phyloP scores from a whole-genome alignment of 2,888 invertebrate genomes.

The Andrena trimmerana region DNA sequence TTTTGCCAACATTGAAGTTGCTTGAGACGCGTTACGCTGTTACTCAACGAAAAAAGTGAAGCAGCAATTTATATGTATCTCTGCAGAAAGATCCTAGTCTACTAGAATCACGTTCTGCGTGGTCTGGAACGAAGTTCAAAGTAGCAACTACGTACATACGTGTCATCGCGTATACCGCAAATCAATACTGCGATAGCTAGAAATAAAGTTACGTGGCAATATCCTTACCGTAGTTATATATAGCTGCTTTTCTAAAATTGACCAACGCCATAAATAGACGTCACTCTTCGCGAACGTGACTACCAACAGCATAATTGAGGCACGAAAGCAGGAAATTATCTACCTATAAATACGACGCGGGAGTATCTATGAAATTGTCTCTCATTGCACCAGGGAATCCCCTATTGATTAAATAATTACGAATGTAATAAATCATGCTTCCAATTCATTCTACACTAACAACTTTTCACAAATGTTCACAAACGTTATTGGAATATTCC shows the following conservation, averaged over 20 bases:
- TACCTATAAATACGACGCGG: constrained; percentile 24
- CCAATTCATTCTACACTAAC: too few relatives aligned
- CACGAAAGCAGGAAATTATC: constrained; percentile 29
- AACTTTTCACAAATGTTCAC: too few relatives aligned
- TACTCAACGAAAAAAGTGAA: neutral
- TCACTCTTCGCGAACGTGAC: neutral
- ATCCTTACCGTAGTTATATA: constrained; percentile 50
- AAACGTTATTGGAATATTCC: too few relatives aligned
- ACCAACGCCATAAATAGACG: constrained; percentile 32
- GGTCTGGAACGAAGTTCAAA: constrained; percentile 33
- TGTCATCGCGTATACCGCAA: constrained; percentile 16
- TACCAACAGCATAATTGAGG: constrained; percentile 28
- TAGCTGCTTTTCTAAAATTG: constrained; percentile 51
- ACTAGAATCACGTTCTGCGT: neutral
- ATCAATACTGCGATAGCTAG: constrained; percentile 42
- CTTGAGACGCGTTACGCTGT: neutral
- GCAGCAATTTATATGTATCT: neutral
- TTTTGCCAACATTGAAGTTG: neutral
- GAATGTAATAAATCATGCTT: too few relatives aligned
- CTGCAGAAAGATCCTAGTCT: neutral
- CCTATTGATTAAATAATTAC: too few relatives aligned
- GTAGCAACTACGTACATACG: neutral
- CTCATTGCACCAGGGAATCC: neutral
- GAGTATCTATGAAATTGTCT: neutral
- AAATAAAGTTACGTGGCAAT: constrained; percentile 52